Evolutionary conservation across 1,140 invertebrate species (phyloP).

Genomic region (Ceratosolen fusciceps): DNA sequence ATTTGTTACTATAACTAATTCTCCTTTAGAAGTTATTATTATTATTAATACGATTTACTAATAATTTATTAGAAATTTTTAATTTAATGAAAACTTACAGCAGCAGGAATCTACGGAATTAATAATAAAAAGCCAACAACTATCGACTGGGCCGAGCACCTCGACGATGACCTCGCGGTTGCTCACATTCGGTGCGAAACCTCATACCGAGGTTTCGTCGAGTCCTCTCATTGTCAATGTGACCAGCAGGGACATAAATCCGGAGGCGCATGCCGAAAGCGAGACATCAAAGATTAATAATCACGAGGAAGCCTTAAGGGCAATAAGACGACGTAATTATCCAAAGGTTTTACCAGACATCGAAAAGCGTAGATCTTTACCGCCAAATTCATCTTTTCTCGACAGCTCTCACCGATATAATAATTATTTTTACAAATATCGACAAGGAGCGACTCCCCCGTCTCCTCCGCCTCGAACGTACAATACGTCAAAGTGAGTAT

Average conservation of each 20-base stretch:
- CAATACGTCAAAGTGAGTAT: conserved; percentile 56
- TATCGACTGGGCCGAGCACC: not conserved
- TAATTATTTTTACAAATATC: not conserved
- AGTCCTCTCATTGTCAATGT: conserved; percentile 79
- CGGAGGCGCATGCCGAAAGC: conserved; percentile 34
- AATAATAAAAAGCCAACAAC: not conserved
- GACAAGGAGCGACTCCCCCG: conserved; percentile 50
- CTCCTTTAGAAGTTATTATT: too few species aligned
- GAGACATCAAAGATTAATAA: conserved; percentile 59
- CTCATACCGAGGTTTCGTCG: not conserved
- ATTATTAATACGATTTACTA: too few species aligned
- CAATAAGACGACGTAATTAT: conserved; percentile 83
- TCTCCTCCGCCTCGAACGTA: conserved; percentile 63
- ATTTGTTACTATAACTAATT: too few species aligned
- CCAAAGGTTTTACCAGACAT: conserved; percentile 84
- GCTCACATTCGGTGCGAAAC: conserved; percentile 24
- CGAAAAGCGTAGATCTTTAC: conserved; percentile 66
- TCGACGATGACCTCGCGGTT: conserved; percentile 28
- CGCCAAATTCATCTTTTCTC: conserved; percentile 53
- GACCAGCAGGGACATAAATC: conserved; percentile 72
- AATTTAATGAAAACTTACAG: too few species aligned
- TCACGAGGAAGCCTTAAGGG: conserved; percentile 79
- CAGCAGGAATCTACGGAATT: not conserved
- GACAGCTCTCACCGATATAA: not conserved
- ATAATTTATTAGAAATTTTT: too few species aligned